Base-by-base conservation (phyloP, 2,113 vertebrate species). In the Odocoileus hemionus region DNA sequence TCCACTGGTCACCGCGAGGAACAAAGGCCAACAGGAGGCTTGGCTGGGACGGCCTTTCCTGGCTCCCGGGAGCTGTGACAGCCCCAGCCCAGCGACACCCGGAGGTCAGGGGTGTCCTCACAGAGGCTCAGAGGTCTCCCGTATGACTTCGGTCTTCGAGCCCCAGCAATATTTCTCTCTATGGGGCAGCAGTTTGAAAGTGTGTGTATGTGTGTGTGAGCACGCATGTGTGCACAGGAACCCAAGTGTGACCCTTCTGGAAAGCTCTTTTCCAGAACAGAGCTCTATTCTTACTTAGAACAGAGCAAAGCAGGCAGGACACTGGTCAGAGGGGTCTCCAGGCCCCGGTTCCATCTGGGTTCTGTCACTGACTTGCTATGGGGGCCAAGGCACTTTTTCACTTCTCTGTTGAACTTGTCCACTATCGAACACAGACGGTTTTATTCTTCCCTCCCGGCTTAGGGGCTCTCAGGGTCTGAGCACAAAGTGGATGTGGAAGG, bases 251-350 rank as follows among this genome's bases (percentile, higher is more conserved):
- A 54, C 86, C 86, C 58, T 64, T 58, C 88, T 4, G 83, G 47
- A 93, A 67, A 89, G 57, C 12, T 43, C 26, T 78, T 50, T 36
- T 60, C 30, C n/a, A n/a, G n/a, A n/a, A n/a, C n/a, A n/a, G n/a
- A n/a, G n/a, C n/a, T n/a, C 52, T 28, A 61, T 80, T 43, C 43
- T 90, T 74, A n/a, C 30, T 21, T 61, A 57, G 60, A 84, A 55
- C 30, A 23, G 23, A 52, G 86, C n/a, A 74, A 91, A 94, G 61
- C 70, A 78, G 61, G 57, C 36, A 50, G 47, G 33, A 96, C 94
- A 36, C 14, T 50, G 52, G 36, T 54, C 55, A 57, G 2, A 79
- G 47, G 39, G 21, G 3, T 19, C 57, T 60, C 12, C 33, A 45
- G 52, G 54, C 50, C 45, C 76, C 45, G 10, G 25, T 58, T 94